phyloP scores from a whole-genome alignment of 2,888 invertebrate species.

The Allolobophora icterica region DNA sequence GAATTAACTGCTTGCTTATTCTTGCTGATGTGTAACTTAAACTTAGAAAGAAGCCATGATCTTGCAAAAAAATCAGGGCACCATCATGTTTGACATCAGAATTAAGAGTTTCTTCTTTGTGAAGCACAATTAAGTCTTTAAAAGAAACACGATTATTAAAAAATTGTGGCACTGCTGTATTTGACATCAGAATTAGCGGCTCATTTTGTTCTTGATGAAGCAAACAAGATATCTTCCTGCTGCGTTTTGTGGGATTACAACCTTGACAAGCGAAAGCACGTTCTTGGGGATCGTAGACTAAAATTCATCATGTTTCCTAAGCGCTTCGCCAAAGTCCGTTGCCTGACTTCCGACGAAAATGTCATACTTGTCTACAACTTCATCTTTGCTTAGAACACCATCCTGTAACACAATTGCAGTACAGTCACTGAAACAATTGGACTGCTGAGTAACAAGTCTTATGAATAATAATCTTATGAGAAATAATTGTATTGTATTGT shows the following conservation, averaged over 20 bases:
- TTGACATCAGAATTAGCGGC: not conserved
- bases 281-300: constrained; percentile 64
- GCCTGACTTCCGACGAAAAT: constrained; percentile 98
- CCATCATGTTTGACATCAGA: not conserved
- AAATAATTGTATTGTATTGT: too few relatives aligned
- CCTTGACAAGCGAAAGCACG: not conserved
- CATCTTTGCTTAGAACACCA: constrained; percentile 84
- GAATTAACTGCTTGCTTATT: not conserved
- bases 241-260: not conserved
- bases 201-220: not conserved
- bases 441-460: not conserved
- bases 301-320: constrained; percentile 94
- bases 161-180: not conserved
- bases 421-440: not conserved
- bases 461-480: not conserved
- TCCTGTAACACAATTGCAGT: constrained; percentile 69
- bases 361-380: constrained; percentile 92
- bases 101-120: not conserved
- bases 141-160: not conserved
- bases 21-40: not conserved
- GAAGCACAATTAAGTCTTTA: not conserved
- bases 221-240: not conserved
- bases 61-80: not conserved
- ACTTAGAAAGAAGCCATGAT: not conserved
- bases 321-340: constrained; percentile 96